Conservation (phyloP, 1,140 invertebrate genomes). For the Rhyzopertha dominica region DNA sequence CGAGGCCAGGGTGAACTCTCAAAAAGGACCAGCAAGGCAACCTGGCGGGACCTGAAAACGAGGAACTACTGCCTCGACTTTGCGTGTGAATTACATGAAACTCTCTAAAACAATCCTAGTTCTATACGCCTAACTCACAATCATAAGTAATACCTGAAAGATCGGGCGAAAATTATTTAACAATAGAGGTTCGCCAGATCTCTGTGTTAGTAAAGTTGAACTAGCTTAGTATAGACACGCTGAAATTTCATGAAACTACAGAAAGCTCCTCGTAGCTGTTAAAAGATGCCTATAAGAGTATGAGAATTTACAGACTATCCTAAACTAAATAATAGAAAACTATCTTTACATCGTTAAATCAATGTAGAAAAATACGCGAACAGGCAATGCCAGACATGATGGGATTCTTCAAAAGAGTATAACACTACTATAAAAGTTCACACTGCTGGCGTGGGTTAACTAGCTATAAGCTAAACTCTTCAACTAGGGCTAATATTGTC, state of each 20-base stretch:
- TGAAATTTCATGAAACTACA: conserved; percentile 35
- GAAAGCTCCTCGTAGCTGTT: conserved; percentile 23
- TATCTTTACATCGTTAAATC: too few relatives aligned
- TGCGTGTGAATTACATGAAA: conserved; percentile 31
- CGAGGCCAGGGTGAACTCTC: conserved; percentile 38
- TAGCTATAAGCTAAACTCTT: too few relatives aligned
- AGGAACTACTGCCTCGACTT: conserved; percentile 41
- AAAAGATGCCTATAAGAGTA: not conserved
- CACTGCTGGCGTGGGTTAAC: too few relatives aligned
- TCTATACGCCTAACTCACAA: conserved; percentile 8
- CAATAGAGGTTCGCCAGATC: too few relatives aligned
- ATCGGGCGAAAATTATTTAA: not conserved
- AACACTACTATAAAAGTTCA: too few relatives aligned
- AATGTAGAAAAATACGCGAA: too few relatives aligned
- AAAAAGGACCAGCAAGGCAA: conserved; percentile 39
- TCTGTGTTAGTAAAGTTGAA: too few relatives aligned
- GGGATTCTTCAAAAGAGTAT: too few relatives aligned
- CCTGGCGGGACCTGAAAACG: conserved; percentile 40
- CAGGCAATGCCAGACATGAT: too few relatives aligned
- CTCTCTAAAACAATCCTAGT: conserved; percentile 23
- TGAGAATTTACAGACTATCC: conserved; percentile 12
- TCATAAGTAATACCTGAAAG: conserved; percentile 6
- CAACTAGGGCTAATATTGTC: too few relatives aligned
- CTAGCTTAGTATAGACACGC: conserved; percentile 23
- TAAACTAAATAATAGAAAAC: too few relatives aligned